Evolutionary conservation across 2,888 invertebrate genomes (phyloP), one percentile per base, ranked within the genome.

Genomic region (Kuschelorhynchus macadamiae): DNA sequence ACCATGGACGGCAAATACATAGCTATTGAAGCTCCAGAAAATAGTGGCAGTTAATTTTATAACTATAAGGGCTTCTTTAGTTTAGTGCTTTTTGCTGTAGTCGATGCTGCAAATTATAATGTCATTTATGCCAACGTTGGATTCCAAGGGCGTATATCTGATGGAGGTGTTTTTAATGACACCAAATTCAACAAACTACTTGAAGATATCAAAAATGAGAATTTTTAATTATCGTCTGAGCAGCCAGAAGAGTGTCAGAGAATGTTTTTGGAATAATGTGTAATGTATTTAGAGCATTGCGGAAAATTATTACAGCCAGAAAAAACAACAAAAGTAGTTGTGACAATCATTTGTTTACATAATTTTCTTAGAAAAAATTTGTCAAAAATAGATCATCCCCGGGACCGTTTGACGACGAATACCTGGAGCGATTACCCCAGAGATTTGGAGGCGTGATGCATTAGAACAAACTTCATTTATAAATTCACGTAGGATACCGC

Each of bases 71-170:
- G 36, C 0, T 67, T 67, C 66, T 78, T 78, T 64, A 81, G 79
- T 69, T 76, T 81, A 41, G 81, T 84, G 1, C 69, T 84, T 44
- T 71, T 82, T 52, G 81, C 78, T 32, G 39, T 81, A 52, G 81
- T 78, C 7, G 81, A 83, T 74, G 80, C n/a, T n/a, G 25, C 81
- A 14, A 72, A 83, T 66, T 83, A 81, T 66, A 77, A 78, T n/a
- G 81, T 81, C 72, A 69, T 76, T 7, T 78, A 72, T 68, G 77
- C 25, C 25, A 25, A 25, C 4, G 25, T 25, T 46, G 81, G 81
- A 8, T 71, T 73, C 21, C 78, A 79, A 71, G 79, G 81, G 9
- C 59, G 76, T 62, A 75, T 79, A 47, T 77, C 74, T 32, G 81
- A 82, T 70, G 77, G 79, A 32, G 80, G 77, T 14, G 72, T 79